Base-by-base conservation (phyloP, 2,888 invertebrate genomes). In the Mesorhabditis spiculigera region DNA sequence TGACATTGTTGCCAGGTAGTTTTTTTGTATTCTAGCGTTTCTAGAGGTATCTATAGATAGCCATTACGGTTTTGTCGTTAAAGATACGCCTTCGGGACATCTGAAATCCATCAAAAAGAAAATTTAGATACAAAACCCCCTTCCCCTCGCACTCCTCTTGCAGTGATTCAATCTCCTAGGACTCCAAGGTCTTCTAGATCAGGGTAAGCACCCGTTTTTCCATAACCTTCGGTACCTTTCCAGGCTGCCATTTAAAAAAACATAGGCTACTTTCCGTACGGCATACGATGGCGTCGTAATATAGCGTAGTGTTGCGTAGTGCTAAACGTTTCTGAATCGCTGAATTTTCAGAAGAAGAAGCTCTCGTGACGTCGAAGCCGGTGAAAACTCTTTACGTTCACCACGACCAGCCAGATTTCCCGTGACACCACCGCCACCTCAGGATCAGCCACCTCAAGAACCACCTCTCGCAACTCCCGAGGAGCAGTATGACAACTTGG, bases 401-500 rank as follows among this genome's bases (percentile, higher is more conserved):
- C 58, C 58, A n/a, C 58, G 58, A 50, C 58, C 58, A 10, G n/a
- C 58, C 8, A 10, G 58, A 13, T 50, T 50, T n/a, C 58, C 58
- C 10, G n/a, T 10, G 8, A 10, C 58, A 10, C 58, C 58, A 50
- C 58, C 58, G 10, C 10, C 8, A 50, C 10, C 58, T 50, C 10
- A 50, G n/a, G 58, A 50, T 10, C 8, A 13, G 8, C 58, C 8
- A 13, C 58, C 58, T 50, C 10, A 50, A 50, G 58, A 50, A n/a
- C 8, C n/a, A 13, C 58, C 8, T 50, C 58, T 10, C 58, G n/a
- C 8, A 13, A 50, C 58, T n/a, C 58, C 58, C 8, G n/a, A 13
- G 10, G 58, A 50, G 58, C 58, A 50, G n/a, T 50, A 50, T n/a
- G 58, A 50, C n/a, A 50, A 50, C n/a, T n/a, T n/a, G 58, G 58